Conservation (phyloP, 2,888 invertebrate species). For the Ellobium chinense region DNA sequence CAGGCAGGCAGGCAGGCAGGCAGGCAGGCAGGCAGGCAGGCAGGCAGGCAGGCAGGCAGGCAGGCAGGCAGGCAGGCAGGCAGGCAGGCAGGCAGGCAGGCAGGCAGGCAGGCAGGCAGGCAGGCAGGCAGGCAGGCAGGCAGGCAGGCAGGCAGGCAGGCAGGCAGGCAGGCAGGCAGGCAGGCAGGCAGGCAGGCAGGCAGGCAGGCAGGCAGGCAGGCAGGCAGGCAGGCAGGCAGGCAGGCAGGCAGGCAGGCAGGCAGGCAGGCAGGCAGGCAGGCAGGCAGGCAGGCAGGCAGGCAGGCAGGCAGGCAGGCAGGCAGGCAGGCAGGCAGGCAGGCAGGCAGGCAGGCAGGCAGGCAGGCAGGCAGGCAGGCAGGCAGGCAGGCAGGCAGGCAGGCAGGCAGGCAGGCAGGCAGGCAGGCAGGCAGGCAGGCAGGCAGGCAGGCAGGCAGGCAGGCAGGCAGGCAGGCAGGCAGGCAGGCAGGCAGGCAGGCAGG, state of each 20-base stretch:
- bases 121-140: slow-evolving; percentile 9
- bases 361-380: slow-evolving; percentile 9
- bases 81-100: slow-evolving; percentile 9
- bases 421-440: slow-evolving; percentile 9
- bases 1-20: slow-evolving; percentile 9
- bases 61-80: slow-evolving; percentile 9
- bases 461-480: slow-evolving; percentile 9
- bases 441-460: slow-evolving; percentile 9
- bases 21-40: slow-evolving; percentile 9
- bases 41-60: slow-evolving; percentile 9
- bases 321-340: background rate
- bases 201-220: background rate
- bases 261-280: background rate
- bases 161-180: slow-evolving; percentile 1
- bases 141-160: slow-evolving; percentile 9
- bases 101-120: slow-evolving; percentile 9
- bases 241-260: background rate
- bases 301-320: background rate
- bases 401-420: slow-evolving; percentile 9
- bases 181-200: background rate
- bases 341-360: slow-evolving; percentile 1
- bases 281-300: background rate
- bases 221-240: background rate
- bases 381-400: slow-evolving; percentile 9
- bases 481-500: slow-evolving; percentile 9